A percentile compares a stretch with the other conserved stretches of the same genome.
Conservation (phyloP, 2,797 vertebrate genomes). For the Paedocypris micromegethes region DNA sequence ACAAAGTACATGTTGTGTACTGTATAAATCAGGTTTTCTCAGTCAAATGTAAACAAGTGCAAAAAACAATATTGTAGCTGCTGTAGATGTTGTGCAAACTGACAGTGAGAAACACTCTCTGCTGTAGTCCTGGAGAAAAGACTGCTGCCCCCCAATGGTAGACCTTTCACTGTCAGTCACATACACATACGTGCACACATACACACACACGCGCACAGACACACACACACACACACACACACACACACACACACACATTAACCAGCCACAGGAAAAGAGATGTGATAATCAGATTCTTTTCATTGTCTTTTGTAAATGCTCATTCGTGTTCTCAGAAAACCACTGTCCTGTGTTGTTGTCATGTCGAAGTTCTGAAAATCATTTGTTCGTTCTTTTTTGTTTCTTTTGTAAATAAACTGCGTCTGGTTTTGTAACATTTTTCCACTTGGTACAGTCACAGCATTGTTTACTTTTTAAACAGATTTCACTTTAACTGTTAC, state of each 20-base stretch:
- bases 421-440: neutral
- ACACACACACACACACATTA: constrained; percentile 28
- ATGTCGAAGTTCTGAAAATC: neutral
- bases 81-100: constrained; percentile 28
- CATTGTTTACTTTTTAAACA: too few species aligned
- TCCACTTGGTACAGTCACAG: constrained; percentile 5
- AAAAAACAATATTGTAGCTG: constrained; percentile 6
- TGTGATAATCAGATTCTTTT: constrained; percentile 24
- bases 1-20: too few species aligned
- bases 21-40: too few species aligned
- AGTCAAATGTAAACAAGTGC: too few species aligned
- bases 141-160: constrained; percentile 66
- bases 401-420: too few species aligned
- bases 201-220: constrained; percentile 18
- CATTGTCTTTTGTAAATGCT: constrained; percentile 1
- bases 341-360: neutral
- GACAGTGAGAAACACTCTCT: constrained; percentile 5
- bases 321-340: neutral
- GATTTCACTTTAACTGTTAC: too few species aligned
- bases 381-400: neutral
- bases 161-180: constrained; percentile 10
- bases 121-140: constrained; percentile 51
- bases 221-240: constrained; percentile 28
- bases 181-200: neutral
- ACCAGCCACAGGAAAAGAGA: constrained; percentile 21